Evolutionary conservation across 2,888 invertebrate genomes (phyloP).

Genomic region (Bombylius discolor): DNA sequence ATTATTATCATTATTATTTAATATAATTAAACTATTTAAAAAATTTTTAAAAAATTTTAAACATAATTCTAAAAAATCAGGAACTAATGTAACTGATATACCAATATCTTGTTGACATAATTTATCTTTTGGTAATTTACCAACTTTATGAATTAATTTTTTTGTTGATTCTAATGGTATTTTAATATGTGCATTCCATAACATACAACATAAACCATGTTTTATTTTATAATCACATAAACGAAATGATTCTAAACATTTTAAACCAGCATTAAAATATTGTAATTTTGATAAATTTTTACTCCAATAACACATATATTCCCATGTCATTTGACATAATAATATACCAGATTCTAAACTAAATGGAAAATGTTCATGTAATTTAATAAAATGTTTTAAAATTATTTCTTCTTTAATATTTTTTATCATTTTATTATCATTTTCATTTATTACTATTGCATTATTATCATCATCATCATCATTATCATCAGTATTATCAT

Average conservation of each 20-base stretch:
- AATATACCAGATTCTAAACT: conserved; percentile 68
- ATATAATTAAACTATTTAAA: conserved; percentile 23
- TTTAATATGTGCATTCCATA: conserved; percentile 83
- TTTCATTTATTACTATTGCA: conserved; percentile 7
- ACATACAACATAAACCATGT: conserved; percentile 70
- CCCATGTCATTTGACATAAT: conserved; percentile 82
- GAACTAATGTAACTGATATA: conserved; percentile 49
- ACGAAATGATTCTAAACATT: conserved; percentile 43
- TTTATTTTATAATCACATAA: conserved; percentile 35
- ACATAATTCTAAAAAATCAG: conserved; percentile 48
- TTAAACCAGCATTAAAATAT: conserved; percentile 56
- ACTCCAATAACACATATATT: conserved; percentile 78
- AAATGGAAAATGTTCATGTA: conserved; percentile 71
- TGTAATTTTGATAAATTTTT: conserved; percentile 54
- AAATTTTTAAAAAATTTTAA: conserved; percentile 29
- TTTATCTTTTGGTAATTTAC: conserved; percentile 74
- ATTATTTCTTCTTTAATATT: conserved; percentile 30
- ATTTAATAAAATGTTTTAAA: conserved; percentile 47
- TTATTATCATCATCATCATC: not conserved
- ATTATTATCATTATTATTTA: conserved; percentile 13
- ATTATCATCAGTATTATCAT: not conserved
- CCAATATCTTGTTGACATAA: conserved; percentile 67
- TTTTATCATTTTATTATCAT: not conserved
- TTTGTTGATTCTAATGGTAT: conserved; percentile 63
- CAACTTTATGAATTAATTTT: conserved; percentile 65